Evolutionary conservation across 1,140 invertebrate species (phyloP).

Genomic region (Scaptodrosophila lebanonensis): DNA sequence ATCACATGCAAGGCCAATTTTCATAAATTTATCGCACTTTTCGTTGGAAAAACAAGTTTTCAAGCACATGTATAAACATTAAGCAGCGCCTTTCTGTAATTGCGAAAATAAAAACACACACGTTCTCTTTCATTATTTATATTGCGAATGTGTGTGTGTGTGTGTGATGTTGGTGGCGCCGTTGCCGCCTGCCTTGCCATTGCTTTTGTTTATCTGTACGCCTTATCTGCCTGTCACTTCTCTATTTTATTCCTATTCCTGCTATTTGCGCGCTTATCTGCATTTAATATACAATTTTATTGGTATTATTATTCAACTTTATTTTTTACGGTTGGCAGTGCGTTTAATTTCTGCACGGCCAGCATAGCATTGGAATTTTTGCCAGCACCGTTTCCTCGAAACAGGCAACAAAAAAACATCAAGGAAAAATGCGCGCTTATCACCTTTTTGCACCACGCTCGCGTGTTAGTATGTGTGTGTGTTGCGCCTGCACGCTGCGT

Average conservation of each 20-base stretch:
- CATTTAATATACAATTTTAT: slow-evolving; percentile 38
- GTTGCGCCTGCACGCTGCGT: slow-evolving; percentile 20
- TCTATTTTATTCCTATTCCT: slow-evolving; percentile 18
- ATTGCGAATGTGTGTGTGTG: slow-evolving; percentile 27
- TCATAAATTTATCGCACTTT: slow-evolving; percentile 48
- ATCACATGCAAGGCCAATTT: slow-evolving; percentile 53
- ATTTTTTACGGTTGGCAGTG: slow-evolving; percentile 30
- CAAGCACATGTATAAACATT: slow-evolving; percentile 65
- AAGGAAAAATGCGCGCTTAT: slow-evolving; percentile 37
- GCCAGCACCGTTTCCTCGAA: slow-evolving; percentile 28
- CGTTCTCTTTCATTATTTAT: slow-evolving; percentile 52
- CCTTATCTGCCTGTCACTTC: slow-evolving; percentile 51
- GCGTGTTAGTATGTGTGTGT: slow-evolving; percentile 11
- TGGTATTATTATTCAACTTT: slow-evolving; percentile 28
- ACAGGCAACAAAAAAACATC: slow-evolving; percentile 8
- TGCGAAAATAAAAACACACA: slow-evolving; percentile 39
- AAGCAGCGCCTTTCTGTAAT: slow-evolving; percentile 13
- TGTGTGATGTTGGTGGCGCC: slow-evolving; percentile 7
- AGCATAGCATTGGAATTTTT: slow-evolving; percentile 69
- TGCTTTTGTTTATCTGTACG: slow-evolving; percentile 62
- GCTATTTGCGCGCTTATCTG: slow-evolving; percentile 64
- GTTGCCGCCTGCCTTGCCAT: too few species aligned
- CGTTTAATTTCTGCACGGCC: slow-evolving; percentile 35
- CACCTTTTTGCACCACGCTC: slow-evolving; percentile 41
- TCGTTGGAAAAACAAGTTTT: slow-evolving; percentile 61